Evolutionary conservation across 2,797 vertebrate genomes (phyloP).

Genomic region (Linurgus olivaceus): DNA sequence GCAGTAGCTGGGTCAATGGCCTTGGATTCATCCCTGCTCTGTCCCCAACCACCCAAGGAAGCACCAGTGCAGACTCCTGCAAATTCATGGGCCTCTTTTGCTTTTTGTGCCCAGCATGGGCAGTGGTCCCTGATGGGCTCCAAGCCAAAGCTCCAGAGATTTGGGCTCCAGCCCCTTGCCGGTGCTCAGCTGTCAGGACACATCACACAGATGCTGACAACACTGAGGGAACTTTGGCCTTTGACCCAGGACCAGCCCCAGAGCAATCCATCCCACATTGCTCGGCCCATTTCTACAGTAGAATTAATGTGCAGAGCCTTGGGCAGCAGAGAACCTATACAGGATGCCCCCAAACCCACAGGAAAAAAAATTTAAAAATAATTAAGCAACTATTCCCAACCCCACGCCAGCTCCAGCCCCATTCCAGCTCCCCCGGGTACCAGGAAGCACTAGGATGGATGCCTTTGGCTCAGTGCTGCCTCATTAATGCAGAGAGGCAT

Average conservation of each 20-base stretch:
- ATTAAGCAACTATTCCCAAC: not conserved
- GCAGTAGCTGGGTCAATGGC: not conserved
- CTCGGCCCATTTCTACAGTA: not conserved
- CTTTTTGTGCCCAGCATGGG: fast-evolving
- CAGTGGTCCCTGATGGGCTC: fast-evolving
- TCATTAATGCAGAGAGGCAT: not conserved
- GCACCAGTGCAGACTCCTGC: not conserved
- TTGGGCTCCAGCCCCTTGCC: not conserved
- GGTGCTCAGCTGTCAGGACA: fast-evolving
- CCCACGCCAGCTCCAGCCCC: not conserved
- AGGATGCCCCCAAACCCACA: not conserved
- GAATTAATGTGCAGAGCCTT: not conserved
- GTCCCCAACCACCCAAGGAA: fast-evolving
- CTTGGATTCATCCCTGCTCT: not conserved
- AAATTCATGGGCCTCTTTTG: not conserved
- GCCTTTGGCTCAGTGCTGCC: not conserved
- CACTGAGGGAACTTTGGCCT: not conserved
- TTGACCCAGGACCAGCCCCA: not conserved
- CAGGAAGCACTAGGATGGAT: fast-evolving
- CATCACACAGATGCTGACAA: fast-evolving
- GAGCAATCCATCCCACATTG: not conserved
- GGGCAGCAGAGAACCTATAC: not conserved
- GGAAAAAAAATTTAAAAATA: not conserved
- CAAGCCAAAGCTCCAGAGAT: not conserved
- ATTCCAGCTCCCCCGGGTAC: fast-evolving